Evolutionary conservation across 2,797 vertebrate genomes (phyloP).

Genomic region (Schizopygopsis pylzovi): DNA sequence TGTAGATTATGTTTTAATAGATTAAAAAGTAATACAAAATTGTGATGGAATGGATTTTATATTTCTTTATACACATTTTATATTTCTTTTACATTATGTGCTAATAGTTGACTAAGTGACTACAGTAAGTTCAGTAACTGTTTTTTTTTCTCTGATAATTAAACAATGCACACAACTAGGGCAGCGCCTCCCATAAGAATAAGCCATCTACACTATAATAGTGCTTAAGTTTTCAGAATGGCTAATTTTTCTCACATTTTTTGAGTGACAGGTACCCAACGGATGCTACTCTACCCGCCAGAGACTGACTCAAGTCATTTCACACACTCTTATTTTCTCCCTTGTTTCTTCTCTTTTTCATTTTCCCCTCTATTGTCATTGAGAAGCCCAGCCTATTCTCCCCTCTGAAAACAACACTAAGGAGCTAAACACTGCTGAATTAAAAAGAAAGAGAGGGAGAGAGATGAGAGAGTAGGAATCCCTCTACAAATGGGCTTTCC

Average conservation of each 20-base stretch:
- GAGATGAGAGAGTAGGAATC: conserved; percentile 43
- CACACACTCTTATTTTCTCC: conserved; percentile 46
- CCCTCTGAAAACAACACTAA: conserved; percentile 44
- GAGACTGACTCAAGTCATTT: conserved; percentile 47
- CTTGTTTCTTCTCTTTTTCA: conserved; percentile 41
- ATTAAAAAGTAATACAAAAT: too few relatives aligned
- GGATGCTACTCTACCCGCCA: conserved; percentile 40
- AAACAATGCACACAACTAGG: background rate
- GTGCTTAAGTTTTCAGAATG: conserved; percentile 7
- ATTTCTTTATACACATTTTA: too few relatives aligned
- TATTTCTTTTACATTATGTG: background rate
- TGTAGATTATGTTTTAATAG: too few relatives aligned
- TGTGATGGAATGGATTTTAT: too few relatives aligned
- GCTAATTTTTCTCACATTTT: conserved; percentile 1
- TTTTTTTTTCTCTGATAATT: background rate
- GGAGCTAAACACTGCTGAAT: conserved; percentile 41
- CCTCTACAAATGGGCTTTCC: conserved; percentile 43
- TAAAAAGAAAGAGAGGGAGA: conserved; percentile 31
- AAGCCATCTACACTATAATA: background rate
- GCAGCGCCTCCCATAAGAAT: background rate
- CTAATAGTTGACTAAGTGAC: background rate
- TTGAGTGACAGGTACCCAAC: conserved; percentile 42
- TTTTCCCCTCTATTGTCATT: conserved; percentile 46
- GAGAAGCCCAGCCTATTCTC: conserved; percentile 44
- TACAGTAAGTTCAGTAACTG: background rate